Base-by-base conservation (phyloP, 2,888 invertebrate species). In the Ochropacha duplaris region DNA sequence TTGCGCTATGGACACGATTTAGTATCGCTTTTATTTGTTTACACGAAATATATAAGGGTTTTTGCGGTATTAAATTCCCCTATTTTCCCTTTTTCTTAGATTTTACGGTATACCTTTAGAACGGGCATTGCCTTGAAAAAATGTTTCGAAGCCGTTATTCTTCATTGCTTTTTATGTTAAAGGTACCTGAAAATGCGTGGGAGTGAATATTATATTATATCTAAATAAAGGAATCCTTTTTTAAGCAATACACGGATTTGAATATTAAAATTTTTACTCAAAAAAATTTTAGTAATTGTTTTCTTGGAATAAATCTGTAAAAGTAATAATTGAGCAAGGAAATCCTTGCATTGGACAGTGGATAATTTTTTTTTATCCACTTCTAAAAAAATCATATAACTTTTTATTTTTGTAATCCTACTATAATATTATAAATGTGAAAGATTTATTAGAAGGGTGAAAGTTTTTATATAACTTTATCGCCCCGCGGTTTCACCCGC, bases 1-100 rank as follows among this genome's bases (percentile, higher is more conserved):
- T 74, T 75, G 67, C 68, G 69, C 71, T 61, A 68, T 71, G 70
- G 68, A 72, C 77, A 73, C 72, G 75, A 79, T 79, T 81, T 76
- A 78, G 72, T 75, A 73, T 73, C 69, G 68, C 62, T 72, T 79
- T 83, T 79, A 79, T 81, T 81, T 79, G 77, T 79, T 77, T 76
- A 74, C 71, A 71, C 66, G 72, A 76, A 75, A 78, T 76, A 73
- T 77, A 73, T 76, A 72, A 64, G 68, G 72, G 68, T 68, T 71
- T 39, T 65, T 55, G 65, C 62, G 58, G 66, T 71, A 69, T 74
- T 71, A 69, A 74, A 71, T 64, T 69, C 65, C 54, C 50, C 64
- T 57, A 68, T 70, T 68, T 65, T 63, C 66, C 63, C 52, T 44
- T 57, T 61, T 60, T 36, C 51, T 57, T 49, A 56, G 57, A 60